A percentile compares a stretch with the other conserved stretches of the same genome.
Evolutionary conservation across 2,797 vertebrate genomes (phyloP).

Genomic region (Vireo griseus): DNA sequence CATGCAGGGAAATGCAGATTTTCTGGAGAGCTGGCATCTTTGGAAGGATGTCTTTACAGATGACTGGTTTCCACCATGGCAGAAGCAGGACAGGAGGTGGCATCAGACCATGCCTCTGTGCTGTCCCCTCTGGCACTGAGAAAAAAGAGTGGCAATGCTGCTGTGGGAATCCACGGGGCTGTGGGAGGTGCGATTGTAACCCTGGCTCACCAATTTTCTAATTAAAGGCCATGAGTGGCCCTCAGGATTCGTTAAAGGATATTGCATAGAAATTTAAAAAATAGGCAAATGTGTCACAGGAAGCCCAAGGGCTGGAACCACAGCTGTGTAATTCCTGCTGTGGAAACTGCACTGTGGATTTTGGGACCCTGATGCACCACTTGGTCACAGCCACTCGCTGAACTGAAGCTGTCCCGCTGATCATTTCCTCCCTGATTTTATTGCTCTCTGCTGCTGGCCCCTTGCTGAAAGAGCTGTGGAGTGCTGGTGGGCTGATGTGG

Average conservation of each 20-base stretch:
- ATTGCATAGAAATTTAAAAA: neutral
- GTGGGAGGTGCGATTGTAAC: neutral
- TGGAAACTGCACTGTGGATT: neutral
- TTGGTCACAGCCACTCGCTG: neutral
- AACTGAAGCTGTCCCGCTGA: neutral
- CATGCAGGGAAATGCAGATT: neutral
- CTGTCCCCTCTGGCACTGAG: neutral
- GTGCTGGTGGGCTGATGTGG: neutral
- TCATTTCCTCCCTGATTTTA: neutral
- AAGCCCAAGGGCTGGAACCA: neutral
- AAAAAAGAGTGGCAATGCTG: neutral
- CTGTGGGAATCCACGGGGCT: neutral
- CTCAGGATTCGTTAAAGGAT: neutral
- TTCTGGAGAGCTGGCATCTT: neutral
- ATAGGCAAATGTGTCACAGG: neutral
- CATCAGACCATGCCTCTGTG: neutral
- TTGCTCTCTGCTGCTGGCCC: neutral
- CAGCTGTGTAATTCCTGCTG: rapidly evolving
- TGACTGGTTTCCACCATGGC: neutral
- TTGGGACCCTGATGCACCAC: rapidly evolving
- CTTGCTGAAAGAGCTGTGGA: neutral
- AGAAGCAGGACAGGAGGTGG: neutral
- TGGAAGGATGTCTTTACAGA: neutral
- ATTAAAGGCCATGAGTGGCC: neutral
- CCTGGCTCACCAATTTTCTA: neutral